These are phyloP conservation scores for Drosophila borealis DNA, from an alignment of 2,888 invertebrate species.

Conservation along the genomic window DNA sequence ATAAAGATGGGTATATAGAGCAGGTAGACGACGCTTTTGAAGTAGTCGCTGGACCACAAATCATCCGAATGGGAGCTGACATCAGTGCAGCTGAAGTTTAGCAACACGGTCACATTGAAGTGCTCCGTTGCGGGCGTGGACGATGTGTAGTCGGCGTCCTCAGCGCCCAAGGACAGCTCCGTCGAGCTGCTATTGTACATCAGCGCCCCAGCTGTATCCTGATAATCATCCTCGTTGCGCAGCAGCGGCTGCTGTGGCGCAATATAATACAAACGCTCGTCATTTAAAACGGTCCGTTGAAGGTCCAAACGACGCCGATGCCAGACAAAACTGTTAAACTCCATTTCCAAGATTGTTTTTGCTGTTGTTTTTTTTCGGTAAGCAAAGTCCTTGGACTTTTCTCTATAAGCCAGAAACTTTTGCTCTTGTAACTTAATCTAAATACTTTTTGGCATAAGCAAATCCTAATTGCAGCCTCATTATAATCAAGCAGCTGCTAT, in stretches of 20 bases:
- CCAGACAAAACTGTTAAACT: constrained; percentile 60
- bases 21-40: constrained; percentile 88
- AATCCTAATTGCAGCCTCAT: constrained; percentile 34
- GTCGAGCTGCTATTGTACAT: constrained; percentile 54
- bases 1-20: constrained; percentile 91
- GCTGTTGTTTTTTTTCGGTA: background rate
- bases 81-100: constrained; percentile 75
- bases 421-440: constrained; percentile 8
- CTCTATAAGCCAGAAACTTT: constrained; percentile 1
- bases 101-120: constrained; percentile 58
- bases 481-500: constrained; percentile 19
- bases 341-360: constrained; percentile 48
- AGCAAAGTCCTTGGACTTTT: constrained; percentile 7
- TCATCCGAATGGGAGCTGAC: constrained; percentile 59
- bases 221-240: constrained; percentile 55
- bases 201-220: constrained; percentile 39
- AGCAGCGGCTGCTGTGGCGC: constrained; percentile 65
- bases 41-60: constrained; percentile 86
- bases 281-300: constrained; percentile 30
- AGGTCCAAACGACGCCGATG: constrained; percentile 43
- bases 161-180: constrained; percentile 28
- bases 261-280: constrained; percentile 68
- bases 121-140: constrained; percentile 23
- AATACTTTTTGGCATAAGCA: constrained; percentile 8
- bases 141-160: constrained; percentile 17